Evolutionary conservation across 1,140 invertebrate species (phyloP), one percentile per base, ranked within the genome.

Genomic region (Myzus persicae): DNA sequence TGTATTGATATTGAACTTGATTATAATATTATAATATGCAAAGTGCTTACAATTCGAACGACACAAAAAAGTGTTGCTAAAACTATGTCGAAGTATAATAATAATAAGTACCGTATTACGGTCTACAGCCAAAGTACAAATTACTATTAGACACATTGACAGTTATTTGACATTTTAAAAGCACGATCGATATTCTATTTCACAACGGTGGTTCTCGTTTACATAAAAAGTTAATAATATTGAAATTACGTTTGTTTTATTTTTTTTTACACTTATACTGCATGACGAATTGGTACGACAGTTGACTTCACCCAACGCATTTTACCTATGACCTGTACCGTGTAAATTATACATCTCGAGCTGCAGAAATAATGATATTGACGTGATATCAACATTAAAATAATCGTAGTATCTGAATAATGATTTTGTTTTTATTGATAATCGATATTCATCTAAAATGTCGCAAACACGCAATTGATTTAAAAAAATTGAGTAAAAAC

Each of bases 171-270:
- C 59, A 76, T 76, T 76, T 36, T 76, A 76, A 76, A 36, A 76
- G 59, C n/a, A 76, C 59, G 31, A 76, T 76, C 59, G 31, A 76
- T 67, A n/a, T 76, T 14, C n/a, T 76, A 76, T 76, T 76, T 76
- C 14, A 76, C 59, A n/a, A n/a, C 31, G 5, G n/a, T 18, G 14
- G 59, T 76, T 76, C 31, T 76, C 59, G 59, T 76, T 76, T 76
- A n/a, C 59, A 76, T 76, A 76, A 76, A 76, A 76, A 76, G 59
- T n/a, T 76, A 76, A 76, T 76, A 76, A 36, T 76, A 76, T 76
- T 76, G 59, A 76, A 76, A 76, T 76, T 6, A 76, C 59, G 59
- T 76, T 76, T 18, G 31, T 76, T 76, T 76, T 67, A 76, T 76
- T 76, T 76, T 76, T 76, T n/a, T 67, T 76, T 76, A 51, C 24